A percentile compares a stretch with the other conserved stretches of the same genome.
These are phyloP conservation scores for Hemibagrus wyckioides DNA, from an alignment of 2,113 vertebrate species.

Conservation along the genomic window DNA sequence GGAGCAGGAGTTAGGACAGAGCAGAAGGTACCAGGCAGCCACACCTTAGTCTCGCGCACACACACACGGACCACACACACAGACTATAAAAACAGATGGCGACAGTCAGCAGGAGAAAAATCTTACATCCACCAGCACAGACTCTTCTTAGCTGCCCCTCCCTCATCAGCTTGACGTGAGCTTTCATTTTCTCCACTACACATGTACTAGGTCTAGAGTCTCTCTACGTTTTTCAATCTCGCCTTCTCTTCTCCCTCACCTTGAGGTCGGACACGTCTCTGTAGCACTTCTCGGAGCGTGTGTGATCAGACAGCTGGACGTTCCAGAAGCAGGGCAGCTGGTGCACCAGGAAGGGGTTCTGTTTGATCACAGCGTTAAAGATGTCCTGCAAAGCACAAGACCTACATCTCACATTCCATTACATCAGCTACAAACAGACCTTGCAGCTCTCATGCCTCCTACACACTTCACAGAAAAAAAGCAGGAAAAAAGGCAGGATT, in stretches of 20 bases:
- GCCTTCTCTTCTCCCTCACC: conserved; percentile 70
- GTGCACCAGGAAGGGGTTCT: conserved; percentile 97
- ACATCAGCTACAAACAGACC: conserved; percentile 40
- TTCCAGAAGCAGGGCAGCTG: conserved; percentile 99
- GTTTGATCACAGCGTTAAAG: conserved; percentile 99
- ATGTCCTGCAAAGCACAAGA: conserved; percentile 82
- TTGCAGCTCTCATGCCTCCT: background rate
- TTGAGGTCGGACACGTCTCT: conserved; percentile 97
- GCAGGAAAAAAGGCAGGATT: too few species aligned
- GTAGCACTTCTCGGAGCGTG: conserved; percentile 98
- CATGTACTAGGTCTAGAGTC: background rate
- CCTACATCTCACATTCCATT: conserved; percentile 36
- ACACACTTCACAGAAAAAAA: background rate
- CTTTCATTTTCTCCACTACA: background rate
- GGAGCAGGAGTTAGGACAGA: background rate
- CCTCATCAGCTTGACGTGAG: background rate
- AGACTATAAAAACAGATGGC: conserved; percentile 29
- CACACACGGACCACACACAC: background rate
- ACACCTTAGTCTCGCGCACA: conserved; percentile 2
- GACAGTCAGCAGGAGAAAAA: conserved; percentile 22
- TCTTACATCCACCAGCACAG: conserved; percentile 18
- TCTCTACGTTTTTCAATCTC: background rate
- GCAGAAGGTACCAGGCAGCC: conserved; percentile 18
- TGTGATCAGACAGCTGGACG: conserved; percentile 97
- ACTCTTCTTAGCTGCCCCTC: background rate